Evolutionary conservation across 2,888 invertebrate genomes (phyloP), one percentile per base, ranked within the genome.

Genomic region (Eupithecia insigniata): DNA sequence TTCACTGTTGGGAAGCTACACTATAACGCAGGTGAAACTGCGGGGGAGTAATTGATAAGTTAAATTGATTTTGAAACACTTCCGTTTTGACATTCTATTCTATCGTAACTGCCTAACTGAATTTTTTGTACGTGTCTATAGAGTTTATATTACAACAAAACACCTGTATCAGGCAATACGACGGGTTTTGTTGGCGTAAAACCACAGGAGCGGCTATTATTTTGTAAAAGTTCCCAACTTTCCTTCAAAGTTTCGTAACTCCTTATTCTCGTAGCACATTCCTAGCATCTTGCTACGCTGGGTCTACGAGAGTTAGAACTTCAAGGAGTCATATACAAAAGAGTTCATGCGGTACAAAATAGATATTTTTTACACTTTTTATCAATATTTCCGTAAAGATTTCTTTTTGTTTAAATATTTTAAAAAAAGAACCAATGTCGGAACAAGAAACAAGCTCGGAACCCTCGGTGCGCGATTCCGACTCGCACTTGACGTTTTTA

Each of bases 211-310:
- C 3, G 26, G 26, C 12, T 26, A 26, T 12, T 22, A 51, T 55
- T 51, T 51, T 22, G 26, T 26, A 55, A 55, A 55, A 55, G 55
- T 55, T 55, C 22, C 5, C 26, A 55, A 22, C 55, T 55, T 55
- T 55, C 26, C 55, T 55, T 26, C 55, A 26, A 55, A 55, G 55
- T 26, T 51, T 55, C 55, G 55, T 51, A 51, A 22, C 22, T 51
- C 46, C 22, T 51, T 8, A 51, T 51, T 51, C 46, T 51, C 46
- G 46, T 22, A 55, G 55, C 55, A 55, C 32, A 14, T 51, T 16
- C 32, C 22, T n/a, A 32, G 26, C 28, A 28, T 5, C 55, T 55
- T 55, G 55, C 55, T 26, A 55, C 51, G 51, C 51, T 26, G 51
- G 12, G 22, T 51, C 51, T 51, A 51, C 55, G 26, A 55, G 26